Evolutionary conservation across 2,888 invertebrate genomes (phyloP).

Genomic region (Dromius quadrimaculatus): DNA sequence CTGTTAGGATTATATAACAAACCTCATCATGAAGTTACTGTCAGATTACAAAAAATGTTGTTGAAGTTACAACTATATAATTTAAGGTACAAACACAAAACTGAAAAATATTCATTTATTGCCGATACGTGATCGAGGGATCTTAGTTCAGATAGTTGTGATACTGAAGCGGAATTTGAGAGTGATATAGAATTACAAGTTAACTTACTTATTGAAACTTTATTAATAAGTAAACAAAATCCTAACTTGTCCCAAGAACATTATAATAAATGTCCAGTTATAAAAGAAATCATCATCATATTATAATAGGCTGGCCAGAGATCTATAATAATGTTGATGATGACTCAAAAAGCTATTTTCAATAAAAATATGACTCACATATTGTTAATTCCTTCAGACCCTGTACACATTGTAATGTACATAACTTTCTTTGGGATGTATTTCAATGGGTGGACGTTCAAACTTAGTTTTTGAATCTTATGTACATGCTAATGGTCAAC

Average conservation of each 20-base stretch:
- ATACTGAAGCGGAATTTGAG: not conserved
- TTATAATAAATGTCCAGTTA: too few relatives aligned
- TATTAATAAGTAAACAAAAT: too few relatives aligned
- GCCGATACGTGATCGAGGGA: not conserved
- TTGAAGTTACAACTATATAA: slow-evolving; percentile 56
- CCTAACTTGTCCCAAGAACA: too few relatives aligned
- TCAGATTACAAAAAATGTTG: slow-evolving; percentile 57
- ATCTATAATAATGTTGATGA: too few relatives aligned
- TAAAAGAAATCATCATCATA: too few relatives aligned
- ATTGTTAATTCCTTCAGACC: too few relatives aligned
- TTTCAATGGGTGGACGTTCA: not conserved
- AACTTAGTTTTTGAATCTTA: slow-evolving; percentile 11
- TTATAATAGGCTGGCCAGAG: too few relatives aligned
- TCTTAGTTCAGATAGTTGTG: too few relatives aligned
- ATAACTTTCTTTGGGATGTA: too few relatives aligned
- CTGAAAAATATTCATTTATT: not conserved
- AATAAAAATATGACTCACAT: too few relatives aligned
- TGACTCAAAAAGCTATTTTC: too few relatives aligned
- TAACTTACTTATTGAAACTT: not conserved
- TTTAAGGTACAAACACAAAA: slow-evolving; percentile 36
- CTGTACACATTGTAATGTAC: slow-evolving; percentile 15
- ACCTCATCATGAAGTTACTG: slow-evolving; percentile 54
- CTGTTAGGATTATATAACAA: slow-evolving; percentile 57
- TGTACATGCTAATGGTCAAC: slow-evolving; percentile 22
- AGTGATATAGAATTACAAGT: slow-evolving; percentile 1